phyloP scores from a whole-genome alignment of 2,888 invertebrate genomes.

The Netelia virgata region DNA sequence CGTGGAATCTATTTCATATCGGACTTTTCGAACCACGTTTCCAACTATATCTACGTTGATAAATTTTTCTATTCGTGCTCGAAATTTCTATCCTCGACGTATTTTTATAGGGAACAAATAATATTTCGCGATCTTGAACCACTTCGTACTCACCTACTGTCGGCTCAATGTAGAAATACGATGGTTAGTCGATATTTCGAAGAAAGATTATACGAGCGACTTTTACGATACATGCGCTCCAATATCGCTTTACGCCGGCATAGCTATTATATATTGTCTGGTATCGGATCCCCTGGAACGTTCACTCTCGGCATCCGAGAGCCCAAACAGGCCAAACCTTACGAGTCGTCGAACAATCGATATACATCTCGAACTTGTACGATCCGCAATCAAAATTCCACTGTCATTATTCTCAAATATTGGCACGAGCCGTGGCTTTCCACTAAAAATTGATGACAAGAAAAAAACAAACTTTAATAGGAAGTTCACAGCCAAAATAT shows the following conservation, averaged over 20 bases:
- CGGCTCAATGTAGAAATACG: conserved; percentile 23
- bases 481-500: no score
- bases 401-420: neutral
- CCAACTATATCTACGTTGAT: neutral
- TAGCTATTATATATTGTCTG: conserved; percentile 4
- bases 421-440: neutral
- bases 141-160: neutral
- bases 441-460: neutral
- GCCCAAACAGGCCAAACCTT: conserved; percentile 3
- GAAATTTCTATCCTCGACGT: neutral
- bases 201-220: conserved; percentile 39
- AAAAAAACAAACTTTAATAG: neutral
- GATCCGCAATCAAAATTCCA: conserved; percentile 20
- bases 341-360: neutral
- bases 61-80: neutral
- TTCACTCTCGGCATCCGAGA: conserved; percentile 14
- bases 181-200: conserved; percentile 49
- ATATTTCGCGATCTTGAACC: neutral
- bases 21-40: neutral
- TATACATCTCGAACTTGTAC: neutral
- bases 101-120: neutral
- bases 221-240: conserved; percentile 21
- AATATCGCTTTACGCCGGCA: conserved; percentile 23
- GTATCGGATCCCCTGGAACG: conserved; percentile 8
- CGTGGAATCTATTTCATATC: neutral